Base-by-base conservation (phyloP, 2,113 vertebrate species). In the Nothoprocta pentlandii region DNA sequence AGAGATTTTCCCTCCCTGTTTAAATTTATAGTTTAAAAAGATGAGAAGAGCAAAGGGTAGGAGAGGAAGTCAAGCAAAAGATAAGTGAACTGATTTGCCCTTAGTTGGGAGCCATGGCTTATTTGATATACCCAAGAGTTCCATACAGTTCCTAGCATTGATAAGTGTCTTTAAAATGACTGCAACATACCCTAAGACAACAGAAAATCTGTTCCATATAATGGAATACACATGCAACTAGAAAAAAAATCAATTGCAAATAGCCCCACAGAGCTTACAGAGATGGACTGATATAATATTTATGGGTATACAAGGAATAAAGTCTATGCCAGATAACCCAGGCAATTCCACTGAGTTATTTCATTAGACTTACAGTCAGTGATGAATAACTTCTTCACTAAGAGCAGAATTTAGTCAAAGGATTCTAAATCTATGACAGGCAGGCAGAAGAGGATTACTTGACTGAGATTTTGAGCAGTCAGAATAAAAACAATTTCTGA, bases 231-330 rank as follows among this genome's bases (percentile, higher is more conserved):
- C 6, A 6, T 82, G 93, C 94, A 95, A 69, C 59, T 21, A 62
- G 67, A 83, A 88, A 85, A 71, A 93, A 89, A 89, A 36, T 93
- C 82, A 42, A 93, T 87, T 85, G 73, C 36, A 85, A 92, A 91
- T 85, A 74, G 23, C 54, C 62, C 84, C 75, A 74, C 49, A 69
- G 81, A 82, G 62, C 53, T 13, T 23, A 87, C 15, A 58, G 54
- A 54, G 83, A 82, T 23, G 26, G 84, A 67, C 81, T 68, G 44
- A 74, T 54, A 49, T 25, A 67, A 80, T 30, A 26, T 5, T 11
- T 36, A 56, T 2, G 5, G 63, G 79, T 77, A 66, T 85, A 69
- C 19, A 69, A 85, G n/a, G 36, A 36, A 74, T 63, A 80, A 96
- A 89, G 32, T 59, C 63, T 30, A 42, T 80, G 64, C 62, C 59